Evolutionary conservation across 1,140 invertebrate genomes (phyloP).

Genomic region (Manduca sexta): DNA sequence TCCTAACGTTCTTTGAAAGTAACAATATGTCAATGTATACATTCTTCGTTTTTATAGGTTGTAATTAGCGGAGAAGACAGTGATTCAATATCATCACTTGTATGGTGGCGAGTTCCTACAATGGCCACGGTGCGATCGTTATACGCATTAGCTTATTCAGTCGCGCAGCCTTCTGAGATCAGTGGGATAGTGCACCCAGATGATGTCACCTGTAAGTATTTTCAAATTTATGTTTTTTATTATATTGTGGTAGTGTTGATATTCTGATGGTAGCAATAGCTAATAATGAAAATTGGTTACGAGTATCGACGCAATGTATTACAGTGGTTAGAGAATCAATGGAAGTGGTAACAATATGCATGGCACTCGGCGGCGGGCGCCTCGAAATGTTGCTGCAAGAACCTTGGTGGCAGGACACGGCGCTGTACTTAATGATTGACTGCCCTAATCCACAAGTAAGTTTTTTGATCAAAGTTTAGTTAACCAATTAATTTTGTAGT

Average conservation of each 20-base stretch:
- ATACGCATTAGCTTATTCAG: constrained; percentile 48
- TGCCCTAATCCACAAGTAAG: constrained; percentile 77
- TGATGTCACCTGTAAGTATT: constrained; percentile 64
- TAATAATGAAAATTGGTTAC: too few species aligned
- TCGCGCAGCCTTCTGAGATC: constrained; percentile 40
- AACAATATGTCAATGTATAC: too few species aligned
- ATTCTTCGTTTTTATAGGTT: constrained; percentile 30
- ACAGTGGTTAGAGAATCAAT: constrained; percentile 92
- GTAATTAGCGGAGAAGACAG: constrained; percentile 49
- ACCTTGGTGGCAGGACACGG: constrained; percentile 87
- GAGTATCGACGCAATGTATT: constrained; percentile 6
- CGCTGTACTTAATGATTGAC: constrained; percentile 91
- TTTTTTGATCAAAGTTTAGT: too few species aligned
- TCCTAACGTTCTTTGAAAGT: too few species aligned
- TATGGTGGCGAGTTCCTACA: constrained; percentile 63
- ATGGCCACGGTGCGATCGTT: constrained; percentile 57
- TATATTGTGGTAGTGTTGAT: too few species aligned
- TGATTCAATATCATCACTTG: constrained; percentile 50
- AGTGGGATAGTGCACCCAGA: constrained; percentile 53
- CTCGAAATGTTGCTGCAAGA: constrained; percentile 83
- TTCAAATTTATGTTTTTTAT: too few species aligned
- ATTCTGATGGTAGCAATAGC: too few species aligned
- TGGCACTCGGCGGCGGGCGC: constrained; percentile 88
- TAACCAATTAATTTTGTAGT: not conserved
- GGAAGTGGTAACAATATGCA: constrained; percentile 91